These are phyloP conservation scores for Pseudochirops corinnae DNA, from an alignment of 2,797 vertebrate species.

Conservation along the genomic window DNA sequence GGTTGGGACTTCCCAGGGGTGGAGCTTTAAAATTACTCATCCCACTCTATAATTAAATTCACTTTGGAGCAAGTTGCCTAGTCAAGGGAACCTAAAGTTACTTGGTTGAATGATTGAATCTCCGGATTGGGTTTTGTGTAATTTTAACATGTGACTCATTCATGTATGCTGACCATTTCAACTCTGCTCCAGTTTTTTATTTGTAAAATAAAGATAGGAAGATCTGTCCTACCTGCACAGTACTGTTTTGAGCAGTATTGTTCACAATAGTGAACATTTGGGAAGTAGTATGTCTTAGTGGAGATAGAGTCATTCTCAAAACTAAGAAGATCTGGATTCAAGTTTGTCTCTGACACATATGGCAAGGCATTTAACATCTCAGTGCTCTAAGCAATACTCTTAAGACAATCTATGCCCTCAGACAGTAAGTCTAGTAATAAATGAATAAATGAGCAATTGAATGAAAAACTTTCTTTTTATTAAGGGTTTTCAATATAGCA, in stretches of 20 bases:
- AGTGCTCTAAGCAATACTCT: not conserved
- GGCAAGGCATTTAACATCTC: not conserved
- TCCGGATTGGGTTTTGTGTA: not conserved
- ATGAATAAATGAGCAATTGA: not conserved
- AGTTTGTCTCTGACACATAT: not conserved
- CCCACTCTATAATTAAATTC: conserved; percentile 15
- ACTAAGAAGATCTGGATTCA: not conserved
- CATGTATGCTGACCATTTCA: not conserved
- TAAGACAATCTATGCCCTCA: not conserved
- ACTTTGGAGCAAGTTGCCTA: conserved; percentile 20
- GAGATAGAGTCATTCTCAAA: not conserved
- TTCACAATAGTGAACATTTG: not conserved
- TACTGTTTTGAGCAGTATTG: not conserved
- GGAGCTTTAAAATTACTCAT: conserved; percentile 21
- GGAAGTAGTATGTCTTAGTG: not conserved
- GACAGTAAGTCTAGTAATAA: not conserved
- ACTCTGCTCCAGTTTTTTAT: conserved; percentile 17
- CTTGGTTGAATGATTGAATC: not conserved
- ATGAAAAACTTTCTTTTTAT: not conserved
- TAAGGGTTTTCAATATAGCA: not conserved
- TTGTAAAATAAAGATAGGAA: conserved; percentile 1
- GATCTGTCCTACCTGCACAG: not conserved
- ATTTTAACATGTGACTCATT: not conserved
- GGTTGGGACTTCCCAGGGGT: conserved; percentile 14
- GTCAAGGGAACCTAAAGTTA: conserved; percentile 8